Evolutionary conservation across 92 coral and sea anemone species (phyloP).

Genomic region (Siderastrea siderea): DNA sequence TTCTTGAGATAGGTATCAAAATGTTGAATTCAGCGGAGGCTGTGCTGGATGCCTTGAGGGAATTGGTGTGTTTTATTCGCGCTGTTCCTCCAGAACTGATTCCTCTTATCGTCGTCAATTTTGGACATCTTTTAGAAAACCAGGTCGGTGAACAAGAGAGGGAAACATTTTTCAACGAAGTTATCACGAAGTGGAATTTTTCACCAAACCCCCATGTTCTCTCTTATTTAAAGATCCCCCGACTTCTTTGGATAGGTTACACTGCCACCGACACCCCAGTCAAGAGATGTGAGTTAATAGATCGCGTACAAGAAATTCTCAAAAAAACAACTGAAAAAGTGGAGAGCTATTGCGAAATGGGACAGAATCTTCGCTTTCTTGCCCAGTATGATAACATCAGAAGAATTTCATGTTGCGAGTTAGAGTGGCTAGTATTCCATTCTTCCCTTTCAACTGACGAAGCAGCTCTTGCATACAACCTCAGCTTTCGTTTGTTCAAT

Average conservation of each 20-base stretch:
- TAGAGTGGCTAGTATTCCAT: slow-evolving; percentile 27
- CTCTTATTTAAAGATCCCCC: not conserved
- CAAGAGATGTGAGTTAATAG: not conserved
- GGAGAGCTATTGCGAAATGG: not conserved
- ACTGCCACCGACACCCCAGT: not conserved
- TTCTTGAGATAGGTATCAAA: not conserved
- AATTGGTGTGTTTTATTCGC: not conserved
- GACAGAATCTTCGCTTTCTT: too few species aligned
- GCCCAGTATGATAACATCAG: not conserved
- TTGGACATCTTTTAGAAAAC: slow-evolving; percentile 8
- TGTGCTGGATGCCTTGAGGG: not conserved
- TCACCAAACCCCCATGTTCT: not conserved
- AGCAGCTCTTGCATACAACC: slow-evolving; percentile 8
- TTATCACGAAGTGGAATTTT: not conserved
- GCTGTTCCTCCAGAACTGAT: not conserved
- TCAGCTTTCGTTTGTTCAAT: not conserved
- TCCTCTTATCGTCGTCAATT: not conserved
- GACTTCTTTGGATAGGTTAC: slow-evolving; percentile 22
- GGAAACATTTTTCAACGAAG: not conserved
- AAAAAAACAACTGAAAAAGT: not conserved
- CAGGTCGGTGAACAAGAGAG: not conserved
- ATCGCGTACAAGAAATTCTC: not conserved
- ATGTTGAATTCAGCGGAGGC: not conserved
- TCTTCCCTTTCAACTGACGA: slow-evolving; percentile 12
- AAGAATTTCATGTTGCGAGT: not conserved